These are phyloP conservation scores for Hofmannophila pseudospretella DNA, from an alignment of 2,888 invertebrate species.

Conservation along the genomic window DNA sequence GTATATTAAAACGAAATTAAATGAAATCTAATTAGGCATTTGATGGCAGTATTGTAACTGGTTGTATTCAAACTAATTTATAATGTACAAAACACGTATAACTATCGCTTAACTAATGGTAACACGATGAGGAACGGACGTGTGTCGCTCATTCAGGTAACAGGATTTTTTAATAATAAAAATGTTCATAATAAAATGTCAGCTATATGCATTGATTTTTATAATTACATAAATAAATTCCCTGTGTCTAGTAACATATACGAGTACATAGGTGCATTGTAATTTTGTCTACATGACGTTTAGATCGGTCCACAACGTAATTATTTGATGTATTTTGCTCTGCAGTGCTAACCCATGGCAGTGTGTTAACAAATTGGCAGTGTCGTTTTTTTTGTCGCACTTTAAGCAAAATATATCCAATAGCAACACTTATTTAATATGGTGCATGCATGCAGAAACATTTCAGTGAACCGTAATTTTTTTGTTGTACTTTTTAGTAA, in stretches of 20 bases:
- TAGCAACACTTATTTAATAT: too few relatives aligned
- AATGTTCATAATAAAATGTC: conserved; percentile 22
- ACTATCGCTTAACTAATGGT: conserved; percentile 75
- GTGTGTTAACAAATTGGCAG: too few relatives aligned
- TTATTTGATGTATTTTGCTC: too few relatives aligned
- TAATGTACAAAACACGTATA: conserved; percentile 64
- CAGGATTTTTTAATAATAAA: conserved; percentile 41
- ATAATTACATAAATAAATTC: background rate
- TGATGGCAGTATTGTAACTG: conserved; percentile 76
- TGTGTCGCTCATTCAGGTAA: conserved; percentile 72
- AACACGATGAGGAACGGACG: conserved; percentile 73
- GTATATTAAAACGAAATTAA: conserved; percentile 53
- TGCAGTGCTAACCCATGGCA: too few relatives aligned
- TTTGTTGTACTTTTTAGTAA: too few relatives aligned
- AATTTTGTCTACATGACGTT: too few relatives aligned
- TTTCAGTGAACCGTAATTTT: too few relatives aligned
- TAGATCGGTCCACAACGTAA: too few relatives aligned
- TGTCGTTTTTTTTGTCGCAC: too few relatives aligned
- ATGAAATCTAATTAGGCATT: conserved; percentile 68
- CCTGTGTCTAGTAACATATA: background rate
- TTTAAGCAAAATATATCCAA: too few relatives aligned
- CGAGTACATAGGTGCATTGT: too few relatives aligned
- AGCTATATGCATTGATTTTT: background rate
- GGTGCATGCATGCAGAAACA: too few relatives aligned
- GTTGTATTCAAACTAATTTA: conserved; percentile 68